These are phyloP conservation scores for Hypsopygia costalis DNA, from an alignment of 2,888 invertebrate genomes.

Conservation along the genomic window DNA sequence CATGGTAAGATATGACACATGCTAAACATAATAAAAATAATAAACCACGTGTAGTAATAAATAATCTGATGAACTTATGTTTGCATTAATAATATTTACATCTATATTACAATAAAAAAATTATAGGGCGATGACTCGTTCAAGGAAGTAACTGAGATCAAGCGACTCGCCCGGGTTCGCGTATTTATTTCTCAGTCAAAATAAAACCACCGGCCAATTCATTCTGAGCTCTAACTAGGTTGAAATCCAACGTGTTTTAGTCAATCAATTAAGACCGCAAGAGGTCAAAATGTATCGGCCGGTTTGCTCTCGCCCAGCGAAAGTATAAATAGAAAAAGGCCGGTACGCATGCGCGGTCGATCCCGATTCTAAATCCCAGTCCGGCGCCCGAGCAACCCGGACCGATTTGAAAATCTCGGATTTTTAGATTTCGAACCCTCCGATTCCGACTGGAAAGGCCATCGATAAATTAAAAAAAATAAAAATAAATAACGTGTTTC, in stretches of 20 bases:
- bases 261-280: constrained; percentile 14
- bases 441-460: constrained; percentile 72
- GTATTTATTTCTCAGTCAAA: constrained; percentile 42
- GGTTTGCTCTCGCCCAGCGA: constrained; percentile 48
- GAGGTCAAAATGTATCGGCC: constrained; percentile 35
- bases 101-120: background rate
- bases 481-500: constrained; percentile 12
- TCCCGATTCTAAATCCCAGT: constrained; percentile 60
- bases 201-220: constrained; percentile 25
- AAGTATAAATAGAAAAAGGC: constrained; percentile 57
- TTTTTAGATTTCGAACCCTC: constrained; percentile 33
- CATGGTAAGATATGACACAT: no score
- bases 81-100: background rate
- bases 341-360: constrained; percentile 42
- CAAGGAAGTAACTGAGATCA: constrained; percentile 23
- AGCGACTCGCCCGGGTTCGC: constrained; percentile 32
- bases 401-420: constrained; percentile 39
- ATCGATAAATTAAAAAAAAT: constrained; percentile 22
- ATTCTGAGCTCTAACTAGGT: constrained; percentile 28
- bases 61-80: no score
- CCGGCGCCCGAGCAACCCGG: constrained; percentile 64
- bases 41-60: no score
- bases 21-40: no score
- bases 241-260: constrained; percentile 10
- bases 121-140: constrained; percentile 21